phyloP scores from a whole-genome alignment of 2,113 vertebrate genomes.

The Pelvicachromis taeniatus region DNA sequence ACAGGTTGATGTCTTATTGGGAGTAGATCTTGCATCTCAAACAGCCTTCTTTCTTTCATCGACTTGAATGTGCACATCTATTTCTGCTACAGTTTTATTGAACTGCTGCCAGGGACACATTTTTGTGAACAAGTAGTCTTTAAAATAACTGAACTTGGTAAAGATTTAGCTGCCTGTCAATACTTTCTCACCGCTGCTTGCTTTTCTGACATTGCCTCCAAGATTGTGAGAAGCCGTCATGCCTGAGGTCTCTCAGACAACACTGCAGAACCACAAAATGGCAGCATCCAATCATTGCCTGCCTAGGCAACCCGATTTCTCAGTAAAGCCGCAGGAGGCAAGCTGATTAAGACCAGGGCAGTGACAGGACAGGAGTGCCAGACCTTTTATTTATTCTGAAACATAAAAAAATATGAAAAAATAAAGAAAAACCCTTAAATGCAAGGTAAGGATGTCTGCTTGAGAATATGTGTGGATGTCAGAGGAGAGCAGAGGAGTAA shows the following conservation, averaged over 20 bases:
- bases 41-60: not conserved
- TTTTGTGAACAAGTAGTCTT: not conserved
- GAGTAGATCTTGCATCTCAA: not conserved
- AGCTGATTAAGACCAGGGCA: constrained; percentile 34
- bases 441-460: not conserved
- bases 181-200: not conserved
- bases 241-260: not conserved
- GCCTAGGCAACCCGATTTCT: not conserved
- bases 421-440: not conserved
- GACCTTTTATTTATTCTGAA: not conserved
- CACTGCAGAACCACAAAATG: constrained; percentile 1
- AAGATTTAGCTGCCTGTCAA: constrained; percentile 4
- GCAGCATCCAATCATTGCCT: constrained; percentile 30
- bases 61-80: not conserved
- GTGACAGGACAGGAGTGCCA: not conserved
- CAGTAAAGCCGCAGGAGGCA: not conserved
- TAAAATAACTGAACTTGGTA: not conserved
- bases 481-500: not conserved
- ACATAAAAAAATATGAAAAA: not conserved
- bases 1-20: not conserved
- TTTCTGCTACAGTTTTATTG: not conserved
- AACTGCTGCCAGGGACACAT: not conserved
- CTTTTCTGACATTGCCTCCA: not conserved
- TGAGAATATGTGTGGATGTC: not conserved
- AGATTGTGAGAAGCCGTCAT: not conserved